These are phyloP conservation scores for Rhopalosiphum padi DNA, from an alignment of 1,140 invertebrate species.

Conservation along the genomic window DNA sequence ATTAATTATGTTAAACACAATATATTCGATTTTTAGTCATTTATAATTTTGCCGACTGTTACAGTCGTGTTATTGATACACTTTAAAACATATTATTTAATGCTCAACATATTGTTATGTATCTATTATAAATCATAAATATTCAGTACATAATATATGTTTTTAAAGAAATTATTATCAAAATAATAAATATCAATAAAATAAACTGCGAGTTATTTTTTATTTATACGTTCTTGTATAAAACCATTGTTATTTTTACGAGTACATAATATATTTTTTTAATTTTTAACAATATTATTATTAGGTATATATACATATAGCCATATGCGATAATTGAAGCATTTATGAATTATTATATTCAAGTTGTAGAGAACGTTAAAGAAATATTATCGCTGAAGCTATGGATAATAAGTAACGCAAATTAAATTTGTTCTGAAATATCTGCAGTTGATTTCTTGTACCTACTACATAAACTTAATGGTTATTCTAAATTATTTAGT, in stretches of 20 bases:
- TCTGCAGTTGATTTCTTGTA: not conserved
- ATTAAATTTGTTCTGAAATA: constrained; percentile 1
- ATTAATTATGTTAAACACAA: not conserved
- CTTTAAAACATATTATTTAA: not conserved
- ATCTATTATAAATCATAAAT: not conserved
- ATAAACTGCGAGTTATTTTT: not conserved
- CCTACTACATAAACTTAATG: not conserved
- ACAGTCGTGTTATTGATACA: not conserved
- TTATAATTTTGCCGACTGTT: not conserved
- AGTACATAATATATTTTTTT: not conserved
- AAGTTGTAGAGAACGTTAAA: not conserved
- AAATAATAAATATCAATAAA: not conserved
- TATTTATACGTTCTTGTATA: not conserved
- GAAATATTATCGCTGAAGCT: not conserved
- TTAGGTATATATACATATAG: not conserved
- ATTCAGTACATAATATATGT: not conserved
- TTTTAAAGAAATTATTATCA: not conserved
- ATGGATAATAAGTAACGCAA: not conserved
- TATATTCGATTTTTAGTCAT: not conserved
- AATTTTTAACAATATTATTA: not conserved
- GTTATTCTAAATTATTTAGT: not conserved
- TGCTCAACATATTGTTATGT: not conserved
- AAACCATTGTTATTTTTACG: not conserved
- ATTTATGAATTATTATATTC: not conserved
- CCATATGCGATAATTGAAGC: not conserved